Evolutionary conservation across 92 coral and sea anemone species (phyloP), one percentile per base, ranked within the genome.

Genomic region (Phenganax subtilis): DNA sequence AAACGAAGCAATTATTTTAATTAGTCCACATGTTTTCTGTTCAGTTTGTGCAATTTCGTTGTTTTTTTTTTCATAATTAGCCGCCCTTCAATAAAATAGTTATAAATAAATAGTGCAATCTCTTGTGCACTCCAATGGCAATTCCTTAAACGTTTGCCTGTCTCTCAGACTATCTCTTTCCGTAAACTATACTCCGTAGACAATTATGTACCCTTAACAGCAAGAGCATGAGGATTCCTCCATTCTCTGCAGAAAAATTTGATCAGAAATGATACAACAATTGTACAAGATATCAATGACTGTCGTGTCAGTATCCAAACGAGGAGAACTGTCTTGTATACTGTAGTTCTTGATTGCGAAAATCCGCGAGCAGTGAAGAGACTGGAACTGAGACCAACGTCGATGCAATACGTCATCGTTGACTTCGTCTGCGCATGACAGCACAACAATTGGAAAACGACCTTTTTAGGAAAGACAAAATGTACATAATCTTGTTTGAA

Each of bases 381-480:
- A 44, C 83, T 79, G 83, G 83, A 79, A 79, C 62, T 79, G 83
- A 79, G 83, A 51, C 83, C 83, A 79, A 8, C 83, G 73, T n/a
- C 83, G 74, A 54, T 15, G 73, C 9, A 79, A 51, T 30, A 51
- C 69, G 37, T 79, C 83, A 3, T 79, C 83, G 37, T 79, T 79
- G 37, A 79, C 83, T 28, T 79, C 73, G 61, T 79, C 83, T 37
- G 31, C 83, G 61, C 28, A 64, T 65, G 83, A 62, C 51, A 79
- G 55, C 25, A 79, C 83, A 44, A 79, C 12, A 52, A 79, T 62
- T 65, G 83, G 83, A 64, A 79, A 79, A 54, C 83, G 83, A 79
- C 83, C 83, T 79, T 52, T 10, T 62, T 31, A 51, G 0, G 30
- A 54, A 14, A 16, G 77, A 25, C 14, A 53, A 55, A 51, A 3